Evolutionary conservation across 2,797 vertebrate genomes (phyloP).

Genomic region (Cossypha dichroa): DNA sequence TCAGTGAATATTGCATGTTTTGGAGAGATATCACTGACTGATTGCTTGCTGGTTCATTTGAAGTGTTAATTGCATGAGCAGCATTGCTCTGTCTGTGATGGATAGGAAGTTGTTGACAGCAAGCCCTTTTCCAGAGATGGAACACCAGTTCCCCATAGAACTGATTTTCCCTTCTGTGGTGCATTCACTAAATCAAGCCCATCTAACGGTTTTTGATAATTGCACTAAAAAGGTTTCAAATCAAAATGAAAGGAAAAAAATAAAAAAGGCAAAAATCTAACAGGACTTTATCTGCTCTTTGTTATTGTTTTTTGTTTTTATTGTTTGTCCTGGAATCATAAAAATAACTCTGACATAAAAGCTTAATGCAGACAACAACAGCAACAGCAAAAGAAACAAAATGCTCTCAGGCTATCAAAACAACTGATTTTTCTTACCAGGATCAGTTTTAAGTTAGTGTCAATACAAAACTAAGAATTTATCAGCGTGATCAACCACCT

Average conservation of each 20-base stretch:
- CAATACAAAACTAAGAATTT: neutral
- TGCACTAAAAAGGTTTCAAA: constrained; percentile 14
- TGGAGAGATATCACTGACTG: neutral
- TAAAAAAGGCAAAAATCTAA: neutral
- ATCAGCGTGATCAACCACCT: neutral
- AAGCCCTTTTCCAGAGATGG: neutral
- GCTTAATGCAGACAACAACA: neutral
- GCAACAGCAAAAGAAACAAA: neutral
- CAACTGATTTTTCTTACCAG: neutral
- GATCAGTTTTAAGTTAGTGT: neutral
- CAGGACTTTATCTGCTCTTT: neutral
- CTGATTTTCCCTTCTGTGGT: neutral
- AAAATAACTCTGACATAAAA: neutral
- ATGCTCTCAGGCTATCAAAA: neutral
- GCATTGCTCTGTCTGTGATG: neutral
- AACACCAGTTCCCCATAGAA: neutral
- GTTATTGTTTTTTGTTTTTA: neutral
- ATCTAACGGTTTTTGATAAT: constrained; percentile 1
- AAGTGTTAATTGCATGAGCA: neutral
- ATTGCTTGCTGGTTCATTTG: neutral
- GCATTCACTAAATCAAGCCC: accelerated
- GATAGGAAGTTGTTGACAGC: neutral
- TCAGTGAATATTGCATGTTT: neutral
- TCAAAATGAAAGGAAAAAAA: neutral
- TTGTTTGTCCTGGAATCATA: neutral